These are phyloP conservation scores for Euplexia lucipara DNA, from an alignment of 2,888 invertebrate species.

Conservation along the genomic window DNA sequence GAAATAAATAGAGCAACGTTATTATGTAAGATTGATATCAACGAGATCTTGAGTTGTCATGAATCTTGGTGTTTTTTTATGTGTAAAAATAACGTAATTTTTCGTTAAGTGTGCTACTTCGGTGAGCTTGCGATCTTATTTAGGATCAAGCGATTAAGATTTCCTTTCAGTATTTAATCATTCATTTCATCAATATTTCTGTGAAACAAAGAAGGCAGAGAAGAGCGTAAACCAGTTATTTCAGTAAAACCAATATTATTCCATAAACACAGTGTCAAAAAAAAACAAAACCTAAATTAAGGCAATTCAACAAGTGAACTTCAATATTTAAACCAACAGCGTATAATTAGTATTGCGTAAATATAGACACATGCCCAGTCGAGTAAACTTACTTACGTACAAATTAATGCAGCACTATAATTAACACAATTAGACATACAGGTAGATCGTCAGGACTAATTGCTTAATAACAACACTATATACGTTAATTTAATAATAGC, in stretches of 20 bases:
- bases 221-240: neutral
- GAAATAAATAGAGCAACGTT: slow-evolving; percentile 42
- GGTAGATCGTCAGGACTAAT: slow-evolving; percentile 35
- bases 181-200: too few relatives aligned
- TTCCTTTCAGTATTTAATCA: neutral
- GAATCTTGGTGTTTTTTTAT: slow-evolving; percentile 14
- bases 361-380: slow-evolving; percentile 2
- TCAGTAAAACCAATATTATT: neutral
- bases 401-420: slow-evolving; percentile 44
- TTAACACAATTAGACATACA: slow-evolving; percentile 42
- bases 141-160: slow-evolving; percentile 1
- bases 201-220: neutral
- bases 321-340: slow-evolving; percentile 17
- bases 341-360: slow-evolving; percentile 29
- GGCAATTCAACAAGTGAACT: slow-evolving; percentile 40
- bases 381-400: slow-evolving; percentile 14
- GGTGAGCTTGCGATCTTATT: slow-evolving; percentile 7
- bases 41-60: slow-evolving; percentile 38
- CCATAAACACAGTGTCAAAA: neutral
- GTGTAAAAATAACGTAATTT: slow-evolving; percentile 13
- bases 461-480: slow-evolving; percentile 39
- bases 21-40: slow-evolving; percentile 42
- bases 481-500: slow-evolving; percentile 26
- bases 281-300: slow-evolving; percentile 7
- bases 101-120: slow-evolving; percentile 10